Base-by-base conservation (phyloP, 2,113 vertebrate genomes). In the Lasiurus cinereus region DNA sequence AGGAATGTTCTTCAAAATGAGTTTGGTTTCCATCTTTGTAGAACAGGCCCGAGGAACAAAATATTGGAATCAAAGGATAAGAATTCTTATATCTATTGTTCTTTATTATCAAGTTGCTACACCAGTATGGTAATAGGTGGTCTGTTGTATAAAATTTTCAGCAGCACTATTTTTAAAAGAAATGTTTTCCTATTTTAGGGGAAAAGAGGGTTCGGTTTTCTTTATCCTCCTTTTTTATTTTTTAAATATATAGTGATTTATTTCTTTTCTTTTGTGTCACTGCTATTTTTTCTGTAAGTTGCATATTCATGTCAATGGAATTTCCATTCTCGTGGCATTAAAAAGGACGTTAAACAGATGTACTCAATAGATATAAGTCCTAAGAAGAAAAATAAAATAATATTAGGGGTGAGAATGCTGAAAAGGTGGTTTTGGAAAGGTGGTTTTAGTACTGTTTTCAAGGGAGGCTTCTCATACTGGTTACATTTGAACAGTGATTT, bases 321-420 rank as follows among this genome's bases (percentile, higher is more conserved):
- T 3, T 1, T 15, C 29, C 46, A 11, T 83, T 83, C 67, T 72
- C 15, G 11, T 59, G 24, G 22, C n/a, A 12, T 79, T n/a, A 85
- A 36, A 36, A 46, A 73, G 39, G 6, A 29, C 5, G 15, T 6
- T 29, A 78, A 22, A 77, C 36, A 76, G 74, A 69, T 33, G 6
- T 33, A 19, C 46, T 6, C 3, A 10, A 12, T 22, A 10, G 39
- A 29, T 31, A 0, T 3, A 29, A 48, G 12, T n/a, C 4, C 56
- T 19, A 56, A 50, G 56, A 67, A 85, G 94, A 88, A 66, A 82
- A 69, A 19, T 64, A 50, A 43, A 43, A n/a, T 31, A 31, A 33
- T 16, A n/a, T 62, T 39, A 0, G 16, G 10, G 56, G 8, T 22
- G 22, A 56, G 76, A 91, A 13, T 62, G 43, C 11, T 54, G 54